Percentiles rank a stretch among this genome's conserved stretches.
Evolutionary conservation across 1,140 invertebrate species (phyloP).

Genomic region (Telenomus remus): DNA sequence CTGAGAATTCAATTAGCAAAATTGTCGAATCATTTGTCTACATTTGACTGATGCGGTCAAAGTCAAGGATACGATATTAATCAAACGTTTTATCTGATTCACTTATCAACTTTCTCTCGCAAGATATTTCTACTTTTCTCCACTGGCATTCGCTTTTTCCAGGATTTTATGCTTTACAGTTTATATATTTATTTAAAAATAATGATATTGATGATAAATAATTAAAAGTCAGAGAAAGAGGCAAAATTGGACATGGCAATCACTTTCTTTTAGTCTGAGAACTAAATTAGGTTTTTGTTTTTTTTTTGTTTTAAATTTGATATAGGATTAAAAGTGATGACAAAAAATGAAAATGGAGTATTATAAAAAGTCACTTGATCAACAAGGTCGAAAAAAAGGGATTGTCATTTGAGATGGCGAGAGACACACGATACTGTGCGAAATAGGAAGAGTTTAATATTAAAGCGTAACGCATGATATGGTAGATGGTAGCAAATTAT

Average conservation of each 20-base stretch:
- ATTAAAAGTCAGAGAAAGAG: too few relatives aligned
- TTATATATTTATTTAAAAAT: too few relatives aligned
- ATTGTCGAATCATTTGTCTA: too few relatives aligned
- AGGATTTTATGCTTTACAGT: too few relatives aligned
- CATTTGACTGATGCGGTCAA: too few relatives aligned
- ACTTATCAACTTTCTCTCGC: constrained; percentile 43
- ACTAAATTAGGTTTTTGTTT: too few relatives aligned
- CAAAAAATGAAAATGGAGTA: not conserved
- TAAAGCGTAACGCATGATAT: constrained; percentile 43
- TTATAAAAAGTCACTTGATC: not conserved
- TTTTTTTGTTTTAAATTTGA: too few relatives aligned
- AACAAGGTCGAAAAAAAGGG: not conserved
- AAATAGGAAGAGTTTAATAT: constrained; percentile 40
- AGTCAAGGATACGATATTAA: constrained; percentile 22
- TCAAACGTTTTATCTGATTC: constrained; percentile 43
- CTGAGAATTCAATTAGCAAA: too few relatives aligned
- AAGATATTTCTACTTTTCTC: constrained; percentile 36
- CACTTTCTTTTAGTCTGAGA: too few relatives aligned
- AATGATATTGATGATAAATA: too few relatives aligned
- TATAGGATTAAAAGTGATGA: too few relatives aligned
- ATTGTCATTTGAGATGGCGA: not conserved
- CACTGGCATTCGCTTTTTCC: constrained; percentile 1
- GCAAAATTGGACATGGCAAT: too few relatives aligned
- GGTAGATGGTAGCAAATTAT: constrained; percentile 21
- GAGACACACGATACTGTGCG: constrained; percentile 24